These are phyloP conservation scores for Callithrix jacchus DNA, from an alignment of 2,113 vertebrate species.

Conservation along the genomic window DNA sequence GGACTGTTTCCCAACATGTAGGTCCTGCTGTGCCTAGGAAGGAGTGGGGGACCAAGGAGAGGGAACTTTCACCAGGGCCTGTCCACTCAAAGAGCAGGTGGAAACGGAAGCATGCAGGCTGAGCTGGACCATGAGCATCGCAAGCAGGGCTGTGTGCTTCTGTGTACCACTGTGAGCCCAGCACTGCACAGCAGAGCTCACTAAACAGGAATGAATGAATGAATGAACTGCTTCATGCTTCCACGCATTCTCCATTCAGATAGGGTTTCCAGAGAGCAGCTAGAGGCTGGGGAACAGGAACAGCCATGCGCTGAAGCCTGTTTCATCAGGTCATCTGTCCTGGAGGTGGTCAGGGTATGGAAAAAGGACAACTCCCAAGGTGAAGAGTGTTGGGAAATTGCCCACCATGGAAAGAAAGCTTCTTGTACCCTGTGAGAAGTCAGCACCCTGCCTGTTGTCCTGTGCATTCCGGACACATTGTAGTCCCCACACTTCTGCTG, in stretches of 20 bases:
- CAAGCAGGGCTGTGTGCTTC: background rate
- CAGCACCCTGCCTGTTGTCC: background rate
- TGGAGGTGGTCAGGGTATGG: too few species aligned
- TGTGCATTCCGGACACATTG: too few species aligned
- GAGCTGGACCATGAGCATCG: fast-evolving
- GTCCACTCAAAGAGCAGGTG: fast-evolving
- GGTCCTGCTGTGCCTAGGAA: background rate
- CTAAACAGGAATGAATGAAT: fast-evolving
- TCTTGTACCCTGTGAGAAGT: background rate
- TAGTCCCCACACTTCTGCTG: fast-evolving
- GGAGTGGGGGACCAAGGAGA: fast-evolving
- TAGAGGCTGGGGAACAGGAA: background rate
- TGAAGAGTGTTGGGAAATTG: fast-evolving
- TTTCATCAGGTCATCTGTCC: background rate
- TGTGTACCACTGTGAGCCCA: background rate
- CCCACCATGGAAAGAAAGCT: fast-evolving
- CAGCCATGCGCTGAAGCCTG: fast-evolving
- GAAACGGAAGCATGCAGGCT: background rate
- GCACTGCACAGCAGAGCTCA: background rate
- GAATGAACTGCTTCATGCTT: background rate
- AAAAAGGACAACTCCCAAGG: background rate
- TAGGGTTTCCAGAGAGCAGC: background rate
- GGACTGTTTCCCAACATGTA: too few species aligned
- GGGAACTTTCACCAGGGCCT: background rate
- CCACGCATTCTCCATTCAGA: fast-evolving